These are phyloP conservation scores for Mythimna pallens DNA, from an alignment of 2,888 invertebrate genomes.

Conservation along the genomic window DNA sequence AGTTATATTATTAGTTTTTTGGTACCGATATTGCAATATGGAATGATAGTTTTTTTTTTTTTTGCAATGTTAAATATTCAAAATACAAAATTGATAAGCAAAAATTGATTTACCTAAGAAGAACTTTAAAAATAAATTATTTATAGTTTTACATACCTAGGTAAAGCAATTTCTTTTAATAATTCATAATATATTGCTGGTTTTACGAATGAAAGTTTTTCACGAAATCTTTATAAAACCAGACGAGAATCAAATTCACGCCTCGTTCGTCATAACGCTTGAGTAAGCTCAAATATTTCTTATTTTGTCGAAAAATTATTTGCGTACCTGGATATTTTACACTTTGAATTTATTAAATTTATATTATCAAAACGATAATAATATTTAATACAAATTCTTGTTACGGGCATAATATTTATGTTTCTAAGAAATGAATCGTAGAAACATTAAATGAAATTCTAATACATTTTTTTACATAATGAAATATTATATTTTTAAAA, in stretches of 20 bases:
- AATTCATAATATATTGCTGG: not conserved
- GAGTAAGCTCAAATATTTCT: constrained; percentile 31
- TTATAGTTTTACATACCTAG: no score
- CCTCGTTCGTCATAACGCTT: constrained; percentile 37
- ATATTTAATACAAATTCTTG: constrained; percentile 3
- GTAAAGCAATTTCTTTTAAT: no score
- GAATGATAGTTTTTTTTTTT: constrained; percentile 4
- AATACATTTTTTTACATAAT: not conserved
- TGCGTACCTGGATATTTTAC: constrained; percentile 9
- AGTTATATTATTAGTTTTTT: constrained; percentile 18
- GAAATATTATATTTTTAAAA: not conserved
- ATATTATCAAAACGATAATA: constrained; percentile 6
- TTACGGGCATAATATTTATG: not conserved
- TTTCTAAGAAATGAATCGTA: constrained; percentile 11
- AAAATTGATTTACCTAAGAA: not conserved
- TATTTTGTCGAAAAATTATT: constrained; percentile 31
- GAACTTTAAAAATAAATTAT: not conserved
- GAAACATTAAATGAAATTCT: not conserved
- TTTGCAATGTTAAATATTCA: no score
- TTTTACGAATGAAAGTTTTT: not conserved
- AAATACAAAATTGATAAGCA: not conserved
- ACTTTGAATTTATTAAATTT: not conserved
- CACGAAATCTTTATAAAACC: constrained; percentile 12
- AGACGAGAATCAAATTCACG: constrained; percentile 39
- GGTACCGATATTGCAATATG: not conserved